Evolutionary conservation across 2,113 vertebrate genomes (phyloP).

Genomic region (Brachyhypopomus gauderio): DNA sequence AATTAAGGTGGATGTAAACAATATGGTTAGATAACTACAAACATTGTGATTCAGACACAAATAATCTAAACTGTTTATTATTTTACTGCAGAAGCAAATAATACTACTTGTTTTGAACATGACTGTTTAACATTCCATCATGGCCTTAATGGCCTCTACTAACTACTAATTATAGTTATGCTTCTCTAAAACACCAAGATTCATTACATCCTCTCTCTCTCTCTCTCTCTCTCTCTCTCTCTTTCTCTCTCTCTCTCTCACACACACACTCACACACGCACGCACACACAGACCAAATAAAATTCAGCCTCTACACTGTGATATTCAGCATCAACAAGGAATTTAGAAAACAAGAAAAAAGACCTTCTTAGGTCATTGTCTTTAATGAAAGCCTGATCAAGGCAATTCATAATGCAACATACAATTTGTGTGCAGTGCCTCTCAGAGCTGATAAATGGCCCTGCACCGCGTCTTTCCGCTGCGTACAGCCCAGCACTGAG

Average conservation of each 20-base stretch:
- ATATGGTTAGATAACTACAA: neutral
- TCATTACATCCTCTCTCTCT: neutral
- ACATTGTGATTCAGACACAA: neutral
- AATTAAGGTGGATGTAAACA: too few relatives aligned
- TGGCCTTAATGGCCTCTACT: neutral
- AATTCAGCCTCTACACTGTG: too few relatives aligned
- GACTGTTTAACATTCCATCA: neutral
- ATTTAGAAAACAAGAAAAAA: too few relatives aligned
- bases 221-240: neutral
- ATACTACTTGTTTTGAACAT: neutral
- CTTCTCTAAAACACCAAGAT: neutral
- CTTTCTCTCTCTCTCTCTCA: neutral
- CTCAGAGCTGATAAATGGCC: conserved; percentile 8
- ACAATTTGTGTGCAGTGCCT: neutral
- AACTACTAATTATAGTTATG: neutral
- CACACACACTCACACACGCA: neutral
- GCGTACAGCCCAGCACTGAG: conserved; percentile 40
- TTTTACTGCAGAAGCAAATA: neutral
- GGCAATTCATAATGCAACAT: neutral
- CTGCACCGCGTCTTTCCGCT: conserved; percentile 20
- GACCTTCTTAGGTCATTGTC: neutral
- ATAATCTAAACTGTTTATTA: neutral
- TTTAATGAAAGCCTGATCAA: neutral
- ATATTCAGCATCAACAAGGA: too few relatives aligned
- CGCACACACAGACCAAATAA: neutral